These are phyloP conservation scores for Echeneis naucrates DNA, from an alignment of 2,797 vertebrate genomes.

Conservation along the genomic window DNA sequence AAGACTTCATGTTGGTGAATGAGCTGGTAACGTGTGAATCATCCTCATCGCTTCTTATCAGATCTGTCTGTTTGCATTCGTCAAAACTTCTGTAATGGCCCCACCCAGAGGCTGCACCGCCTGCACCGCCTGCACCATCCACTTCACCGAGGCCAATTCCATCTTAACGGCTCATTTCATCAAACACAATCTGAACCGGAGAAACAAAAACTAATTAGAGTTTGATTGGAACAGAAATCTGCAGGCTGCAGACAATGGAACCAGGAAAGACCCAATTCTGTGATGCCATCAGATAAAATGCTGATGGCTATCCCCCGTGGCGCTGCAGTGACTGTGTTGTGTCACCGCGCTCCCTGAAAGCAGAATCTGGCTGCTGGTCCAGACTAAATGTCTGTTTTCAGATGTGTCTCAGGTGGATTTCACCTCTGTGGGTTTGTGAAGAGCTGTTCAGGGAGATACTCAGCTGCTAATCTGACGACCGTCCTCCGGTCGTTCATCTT, in stretches of 20 bases:
- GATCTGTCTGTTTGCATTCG: not conserved
- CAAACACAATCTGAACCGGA: not conserved
- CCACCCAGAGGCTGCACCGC: not conserved
- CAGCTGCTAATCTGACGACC: too few species aligned
- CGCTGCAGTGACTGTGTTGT: not conserved
- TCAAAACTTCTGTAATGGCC: not conserved
- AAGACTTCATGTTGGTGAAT: conserved; percentile 18
- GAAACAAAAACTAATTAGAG: not conserved
- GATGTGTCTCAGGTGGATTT: too few species aligned
- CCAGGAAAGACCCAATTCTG: not conserved
- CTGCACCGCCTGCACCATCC: not conserved
- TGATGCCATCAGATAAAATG: conserved; percentile 7
- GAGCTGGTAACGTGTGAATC: conserved; percentile 12
- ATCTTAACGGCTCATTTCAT: conserved; percentile 6
- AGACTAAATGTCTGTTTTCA: too few species aligned
- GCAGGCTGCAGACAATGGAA: not conserved
- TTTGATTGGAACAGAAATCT: not conserved
- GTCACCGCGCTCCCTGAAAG: too few species aligned
- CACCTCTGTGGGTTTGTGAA: too few species aligned
- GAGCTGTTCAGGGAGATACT: too few species aligned
- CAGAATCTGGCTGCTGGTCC: too few species aligned
- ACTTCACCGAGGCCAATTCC: not conserved
- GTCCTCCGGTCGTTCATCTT: too few species aligned
- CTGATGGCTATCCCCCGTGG: not conserved
- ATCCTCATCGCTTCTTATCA: conserved; percentile 2